phyloP scores from a whole-genome alignment of 2,888 invertebrate genomes.

The Elysia crispata region DNA sequence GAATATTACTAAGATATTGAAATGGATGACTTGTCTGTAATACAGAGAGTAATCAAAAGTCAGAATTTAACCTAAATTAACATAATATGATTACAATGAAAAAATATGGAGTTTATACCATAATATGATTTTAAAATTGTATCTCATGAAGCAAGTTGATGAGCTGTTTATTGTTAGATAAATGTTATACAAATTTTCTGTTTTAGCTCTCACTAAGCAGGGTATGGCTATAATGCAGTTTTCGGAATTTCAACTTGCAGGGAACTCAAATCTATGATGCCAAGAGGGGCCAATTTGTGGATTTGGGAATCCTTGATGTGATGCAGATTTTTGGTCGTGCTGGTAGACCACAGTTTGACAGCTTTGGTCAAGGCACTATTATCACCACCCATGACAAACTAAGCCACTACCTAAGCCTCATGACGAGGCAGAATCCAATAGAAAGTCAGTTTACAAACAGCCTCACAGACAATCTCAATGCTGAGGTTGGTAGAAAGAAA shows the following conservation, averaged over 20 bases:
- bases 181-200: too few relatives aligned
- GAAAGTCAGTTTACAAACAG: slow-evolving; percentile 96
- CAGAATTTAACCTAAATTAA: too few relatives aligned
- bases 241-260: slow-evolving; percentile 77
- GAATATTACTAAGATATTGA: too few relatives aligned
- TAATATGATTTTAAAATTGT: too few relatives aligned
- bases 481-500: slow-evolving; percentile 84
- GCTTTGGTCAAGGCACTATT: slow-evolving; percentile 93
- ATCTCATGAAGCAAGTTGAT: too few relatives aligned
- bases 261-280: slow-evolving; percentile 99
- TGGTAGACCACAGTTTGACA: slow-evolving; percentile 98
- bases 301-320: slow-evolving; percentile 97
- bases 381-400: slow-evolving; percentile 95
- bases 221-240: too few relatives aligned
- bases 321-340: slow-evolving; percentile 95
- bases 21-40: too few relatives aligned
- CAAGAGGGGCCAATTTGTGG: slow-evolving; percentile 94
- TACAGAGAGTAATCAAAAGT: too few relatives aligned
- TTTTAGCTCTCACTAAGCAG: too few relatives aligned
- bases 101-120: too few relatives aligned
- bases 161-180: too few relatives aligned
- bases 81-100: too few relatives aligned
- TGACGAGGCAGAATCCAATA: slow-evolving; percentile 98
- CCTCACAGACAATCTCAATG: slow-evolving; percentile 97
- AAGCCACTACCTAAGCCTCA: slow-evolving; percentile 92